Evolutionary conservation across 92 coral and sea anemone genomes (phyloP).

Genomic region (Plumapathes pennacea): DNA sequence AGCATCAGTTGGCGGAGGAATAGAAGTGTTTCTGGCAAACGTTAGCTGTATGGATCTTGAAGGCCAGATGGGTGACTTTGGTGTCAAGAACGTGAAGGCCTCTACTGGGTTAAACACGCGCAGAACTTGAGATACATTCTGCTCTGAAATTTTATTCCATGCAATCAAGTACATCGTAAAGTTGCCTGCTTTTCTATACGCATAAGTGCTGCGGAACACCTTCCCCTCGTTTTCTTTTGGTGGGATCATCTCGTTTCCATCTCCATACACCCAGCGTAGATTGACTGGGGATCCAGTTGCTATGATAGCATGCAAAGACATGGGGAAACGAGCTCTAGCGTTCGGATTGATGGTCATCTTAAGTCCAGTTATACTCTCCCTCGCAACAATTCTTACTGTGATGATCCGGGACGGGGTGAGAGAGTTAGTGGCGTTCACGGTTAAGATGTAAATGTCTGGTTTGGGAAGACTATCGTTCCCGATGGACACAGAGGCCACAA

Average conservation of each 20-base stretch:
- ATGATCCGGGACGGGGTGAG: constrained; percentile 44
- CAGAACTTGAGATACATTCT: constrained; percentile 1
- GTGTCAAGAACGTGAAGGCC: constrained; percentile 45
- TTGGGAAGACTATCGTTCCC: constrained; percentile 10
- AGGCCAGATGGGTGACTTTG: constrained; percentile 40
- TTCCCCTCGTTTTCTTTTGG: constrained; percentile 16
- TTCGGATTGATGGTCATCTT: constrained; percentile 54
- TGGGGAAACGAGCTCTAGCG: constrained; percentile 42
- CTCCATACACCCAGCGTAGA: constrained; percentile 70
- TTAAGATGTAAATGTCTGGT: constrained; percentile 69
- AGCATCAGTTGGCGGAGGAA: constrained; percentile 50
- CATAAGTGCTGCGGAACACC: constrained; percentile 25
- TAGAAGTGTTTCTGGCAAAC: constrained; percentile 16
- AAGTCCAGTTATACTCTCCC: constrained; percentile 33
- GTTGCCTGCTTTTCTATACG: constrained; percentile 32
- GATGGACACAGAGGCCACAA: constrained; percentile 10
- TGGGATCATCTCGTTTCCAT: constrained; percentile 19
- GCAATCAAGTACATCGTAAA: constrained; percentile 43
- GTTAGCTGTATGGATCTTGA: constrained; percentile 22
- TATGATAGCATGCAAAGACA: constrained; percentile 49
- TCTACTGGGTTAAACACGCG: constrained; percentile 53
- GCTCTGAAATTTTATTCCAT: constrained; percentile 40
- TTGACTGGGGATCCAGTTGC: constrained; percentile 60
- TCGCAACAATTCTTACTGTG: constrained; percentile 15
- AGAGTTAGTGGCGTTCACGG: constrained; percentile 57